Conservation (phyloP, 2,113 vertebrate species). For the Calidris pugnax region DNA sequence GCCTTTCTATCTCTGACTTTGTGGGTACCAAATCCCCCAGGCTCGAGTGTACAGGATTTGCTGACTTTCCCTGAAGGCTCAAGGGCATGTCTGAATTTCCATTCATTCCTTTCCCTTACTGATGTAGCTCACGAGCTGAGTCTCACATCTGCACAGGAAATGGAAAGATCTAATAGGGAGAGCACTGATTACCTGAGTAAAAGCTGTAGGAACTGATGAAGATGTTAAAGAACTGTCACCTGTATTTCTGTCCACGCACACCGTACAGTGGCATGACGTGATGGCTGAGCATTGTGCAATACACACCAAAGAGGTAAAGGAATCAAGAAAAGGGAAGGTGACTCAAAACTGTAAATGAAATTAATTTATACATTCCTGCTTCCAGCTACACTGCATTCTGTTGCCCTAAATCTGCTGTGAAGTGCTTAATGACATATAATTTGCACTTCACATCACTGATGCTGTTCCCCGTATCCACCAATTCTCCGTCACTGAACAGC, state of each 20-base stretch:
- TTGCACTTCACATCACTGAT: background rate
- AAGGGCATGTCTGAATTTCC: background rate
- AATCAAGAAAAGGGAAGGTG: background rate
- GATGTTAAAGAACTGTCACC: background rate
- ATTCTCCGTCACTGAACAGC: background rate
- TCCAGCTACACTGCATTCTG: background rate
- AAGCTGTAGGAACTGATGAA: background rate
- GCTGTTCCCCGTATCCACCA: background rate
- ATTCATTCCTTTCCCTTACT: background rate
- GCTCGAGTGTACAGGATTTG: background rate
- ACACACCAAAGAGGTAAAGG: background rate
- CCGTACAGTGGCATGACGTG: background rate
- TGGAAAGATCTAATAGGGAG: background rate
- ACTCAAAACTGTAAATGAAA: background rate
- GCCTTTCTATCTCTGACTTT: background rate
- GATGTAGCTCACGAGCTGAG: background rate
- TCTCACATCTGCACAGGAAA: background rate
- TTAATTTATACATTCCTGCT: background rate
- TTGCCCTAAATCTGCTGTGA: background rate
- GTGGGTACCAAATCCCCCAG: background rate
- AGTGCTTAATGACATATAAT: background rate
- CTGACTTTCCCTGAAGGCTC: background rate
- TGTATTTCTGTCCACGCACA: background rate
- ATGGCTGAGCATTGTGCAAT: background rate
- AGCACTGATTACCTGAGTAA: background rate